Percentiles rank a stretch among this genome's conserved stretches.
These are phyloP conservation scores for Caerostris darwini DNA, from an alignment of 1,140 invertebrate species.

Conservation along the genomic window DNA sequence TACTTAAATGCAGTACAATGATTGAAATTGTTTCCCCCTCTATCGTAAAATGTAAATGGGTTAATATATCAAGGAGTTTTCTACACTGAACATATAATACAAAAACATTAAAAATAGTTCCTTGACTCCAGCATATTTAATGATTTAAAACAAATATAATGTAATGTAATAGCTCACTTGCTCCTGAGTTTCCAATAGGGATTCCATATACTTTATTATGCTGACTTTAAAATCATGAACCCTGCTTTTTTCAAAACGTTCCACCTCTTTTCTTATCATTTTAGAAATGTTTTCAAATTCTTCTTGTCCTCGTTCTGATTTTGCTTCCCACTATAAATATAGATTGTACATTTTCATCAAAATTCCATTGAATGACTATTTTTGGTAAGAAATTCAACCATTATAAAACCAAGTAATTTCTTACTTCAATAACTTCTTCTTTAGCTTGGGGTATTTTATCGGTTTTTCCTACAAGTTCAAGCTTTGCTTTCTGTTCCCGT, in stretches of 20 bases:
- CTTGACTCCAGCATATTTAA: no score
- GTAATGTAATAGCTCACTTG: slow-evolving; percentile 86
- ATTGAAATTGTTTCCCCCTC: not conserved
- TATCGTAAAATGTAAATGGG: not conserved
- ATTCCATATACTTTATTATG: slow-evolving; percentile 95
- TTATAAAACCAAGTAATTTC: not conserved
- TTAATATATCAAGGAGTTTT: not conserved
- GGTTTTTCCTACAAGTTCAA: slow-evolving; percentile 92
- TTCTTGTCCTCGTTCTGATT: slow-evolving; percentile 97
- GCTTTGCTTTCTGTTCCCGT: slow-evolving; percentile 94
- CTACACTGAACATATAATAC: not conserved
- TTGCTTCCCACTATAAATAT: slow-evolving; percentile 91
- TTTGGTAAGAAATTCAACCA: not conserved
- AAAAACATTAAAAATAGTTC: slow-evolving; percentile 35
- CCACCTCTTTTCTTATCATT: slow-evolving; percentile 97
- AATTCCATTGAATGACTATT: not conserved
- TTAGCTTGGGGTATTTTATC: slow-evolving; percentile 95
- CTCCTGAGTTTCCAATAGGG: slow-evolving; percentile 96
- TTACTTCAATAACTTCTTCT: slow-evolving; percentile 95
- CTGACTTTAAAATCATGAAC: slow-evolving; percentile 95
- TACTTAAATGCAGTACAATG: no score
- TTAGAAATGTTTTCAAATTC: slow-evolving; percentile 98
- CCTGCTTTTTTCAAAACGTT: slow-evolving; percentile 93
- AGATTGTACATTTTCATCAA: not conserved
- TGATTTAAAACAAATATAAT: not conserved